Conservation (phyloP, 2,797 vertebrate genomes). For the Sebastes steindachneri region DNA sequence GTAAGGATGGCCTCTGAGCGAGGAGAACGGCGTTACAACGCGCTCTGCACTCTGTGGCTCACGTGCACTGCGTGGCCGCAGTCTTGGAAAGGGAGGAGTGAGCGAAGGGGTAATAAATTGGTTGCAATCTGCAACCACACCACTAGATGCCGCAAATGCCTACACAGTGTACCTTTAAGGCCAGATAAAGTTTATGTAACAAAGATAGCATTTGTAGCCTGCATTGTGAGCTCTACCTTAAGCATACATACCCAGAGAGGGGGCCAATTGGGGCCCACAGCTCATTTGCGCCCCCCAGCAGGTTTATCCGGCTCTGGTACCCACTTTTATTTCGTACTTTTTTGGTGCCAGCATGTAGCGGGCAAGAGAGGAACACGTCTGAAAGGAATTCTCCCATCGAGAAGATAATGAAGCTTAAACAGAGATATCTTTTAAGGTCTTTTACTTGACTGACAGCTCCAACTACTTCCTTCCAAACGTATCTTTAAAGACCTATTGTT, state of each 20-base stretch:
- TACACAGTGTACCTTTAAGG: no score
- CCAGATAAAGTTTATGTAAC: neutral
- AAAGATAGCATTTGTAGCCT: neutral
- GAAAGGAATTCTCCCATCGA: neutral
- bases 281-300: neutral
- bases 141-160: no score
- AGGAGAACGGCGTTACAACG: no score
- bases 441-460: neutral
- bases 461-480: no score
- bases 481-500: neutral
- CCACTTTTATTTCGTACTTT: no score
- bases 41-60: no score
- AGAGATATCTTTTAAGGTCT: neutral
- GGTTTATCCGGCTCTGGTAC: neutral
- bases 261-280: neutral
- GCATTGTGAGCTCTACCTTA: neutral
- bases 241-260: accelerated
- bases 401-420: neutral
- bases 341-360: neutral
- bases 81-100: no score
- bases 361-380: neutral
- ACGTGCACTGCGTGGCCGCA: no score
- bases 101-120: no score
- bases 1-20: accelerated
- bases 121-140: no score